phyloP scores from a whole-genome alignment of 2,113 vertebrate genomes.

The Muscicapa adusta region DNA sequence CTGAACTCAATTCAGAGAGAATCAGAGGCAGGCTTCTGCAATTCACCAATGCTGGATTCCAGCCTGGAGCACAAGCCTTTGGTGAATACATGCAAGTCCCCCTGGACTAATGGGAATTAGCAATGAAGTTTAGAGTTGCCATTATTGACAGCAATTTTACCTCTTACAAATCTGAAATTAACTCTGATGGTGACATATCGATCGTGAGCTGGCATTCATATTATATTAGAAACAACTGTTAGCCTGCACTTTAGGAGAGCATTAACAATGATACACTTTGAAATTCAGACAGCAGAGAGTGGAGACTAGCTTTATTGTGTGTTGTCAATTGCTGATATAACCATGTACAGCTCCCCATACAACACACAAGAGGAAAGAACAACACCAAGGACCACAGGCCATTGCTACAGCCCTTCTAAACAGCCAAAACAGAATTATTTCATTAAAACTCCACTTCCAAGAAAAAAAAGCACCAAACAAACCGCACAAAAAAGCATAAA shows the following conservation, averaged over 20 bases:
- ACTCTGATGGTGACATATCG: neutral
- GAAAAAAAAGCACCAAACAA: neutral
- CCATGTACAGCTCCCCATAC: rapidly evolving
- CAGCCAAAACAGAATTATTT: neutral
- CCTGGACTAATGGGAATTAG: neutral
- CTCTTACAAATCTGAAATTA: neutral
- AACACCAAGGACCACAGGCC: neutral
- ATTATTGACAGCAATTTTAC: neutral
- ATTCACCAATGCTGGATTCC: neutral
- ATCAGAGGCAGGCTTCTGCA: neutral
- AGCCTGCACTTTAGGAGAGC: neutral
- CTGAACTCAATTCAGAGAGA: neutral
- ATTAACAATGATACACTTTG: neutral
- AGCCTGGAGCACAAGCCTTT: neutral
- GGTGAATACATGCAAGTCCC: neutral
- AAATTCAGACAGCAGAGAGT: neutral
- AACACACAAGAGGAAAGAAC: neutral
- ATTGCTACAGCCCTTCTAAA: neutral
- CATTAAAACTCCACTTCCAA: neutral
- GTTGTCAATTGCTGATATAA: neutral
- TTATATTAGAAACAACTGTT: neutral
- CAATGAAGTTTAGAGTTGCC: neutral
- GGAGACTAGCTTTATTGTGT: neutral
- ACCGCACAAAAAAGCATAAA: neutral
- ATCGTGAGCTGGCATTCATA: neutral